Percentiles rank a stretch among this genome's conserved stretches.
These are phyloP conservation scores for Numenius phaeopus DNA, from an alignment of 2,797 vertebrate genomes.

Conservation along the genomic window DNA sequence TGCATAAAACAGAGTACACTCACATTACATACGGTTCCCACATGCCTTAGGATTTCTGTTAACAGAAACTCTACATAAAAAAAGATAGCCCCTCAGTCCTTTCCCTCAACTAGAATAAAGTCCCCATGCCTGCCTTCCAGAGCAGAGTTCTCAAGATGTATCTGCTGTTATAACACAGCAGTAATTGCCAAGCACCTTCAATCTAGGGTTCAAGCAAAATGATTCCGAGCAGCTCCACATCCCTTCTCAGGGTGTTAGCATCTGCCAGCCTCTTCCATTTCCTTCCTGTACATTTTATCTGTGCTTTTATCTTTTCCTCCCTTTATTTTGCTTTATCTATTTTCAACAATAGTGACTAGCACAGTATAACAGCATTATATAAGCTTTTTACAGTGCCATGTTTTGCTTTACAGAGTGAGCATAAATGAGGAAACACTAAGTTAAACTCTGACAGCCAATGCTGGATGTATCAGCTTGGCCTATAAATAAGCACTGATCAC, in stretches of 20 bases:
- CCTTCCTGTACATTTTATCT: background rate
- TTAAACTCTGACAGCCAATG: constrained; percentile 75
- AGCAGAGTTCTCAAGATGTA: background rate
- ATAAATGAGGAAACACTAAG: constrained; percentile 76
- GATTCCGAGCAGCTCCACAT: background rate
- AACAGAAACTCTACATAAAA: background rate
- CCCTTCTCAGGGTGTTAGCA: background rate
- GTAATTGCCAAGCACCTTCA: constrained; percentile 8
- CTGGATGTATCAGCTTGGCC: constrained; percentile 78
- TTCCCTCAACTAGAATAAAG: background rate
- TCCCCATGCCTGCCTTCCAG: background rate
- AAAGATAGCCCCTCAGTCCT: background rate
- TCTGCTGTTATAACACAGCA: background rate
- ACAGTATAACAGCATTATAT: constrained; percentile 50
- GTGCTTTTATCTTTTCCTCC: constrained; percentile 5
- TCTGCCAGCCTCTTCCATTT: background rate
- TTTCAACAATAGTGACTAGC: constrained; percentile 27
- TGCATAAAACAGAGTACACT: background rate
- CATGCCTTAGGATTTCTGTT: background rate
- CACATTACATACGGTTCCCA: background rate
- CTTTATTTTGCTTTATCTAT: constrained; percentile 17
- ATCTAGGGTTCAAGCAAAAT: background rate
- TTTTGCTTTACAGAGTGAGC: constrained; percentile 64
- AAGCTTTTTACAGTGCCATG: constrained; percentile 47
- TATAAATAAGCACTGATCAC: constrained; percentile 86